These are phyloP conservation scores for Sepioteuthis lessoniana DNA, from an alignment of 2,888 invertebrate species.

Conservation along the genomic window DNA sequence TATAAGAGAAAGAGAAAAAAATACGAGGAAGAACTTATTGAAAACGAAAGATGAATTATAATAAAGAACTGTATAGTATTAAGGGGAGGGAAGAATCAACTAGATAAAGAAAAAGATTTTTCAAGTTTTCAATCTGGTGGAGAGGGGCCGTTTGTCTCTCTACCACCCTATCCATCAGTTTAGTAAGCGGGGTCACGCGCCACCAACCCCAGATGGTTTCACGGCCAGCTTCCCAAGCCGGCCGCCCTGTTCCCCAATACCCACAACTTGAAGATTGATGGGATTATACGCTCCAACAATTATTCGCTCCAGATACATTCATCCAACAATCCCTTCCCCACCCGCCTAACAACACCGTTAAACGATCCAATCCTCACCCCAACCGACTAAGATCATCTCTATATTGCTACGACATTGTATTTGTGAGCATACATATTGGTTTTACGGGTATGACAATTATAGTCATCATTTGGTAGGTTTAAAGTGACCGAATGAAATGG, in stretches of 20 bases:
- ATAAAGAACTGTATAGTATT: not conserved
- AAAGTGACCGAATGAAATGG: no score
- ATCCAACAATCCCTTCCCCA: not conserved
- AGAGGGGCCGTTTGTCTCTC: not conserved
- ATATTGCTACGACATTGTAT: not conserved
- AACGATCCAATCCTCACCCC: not conserved
- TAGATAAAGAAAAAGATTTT: not conserved
- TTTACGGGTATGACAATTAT: no score
- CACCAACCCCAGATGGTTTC: conserved; percentile 1
- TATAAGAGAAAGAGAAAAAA: no score
- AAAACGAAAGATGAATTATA: not conserved
- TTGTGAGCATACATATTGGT: no score
- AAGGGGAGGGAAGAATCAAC: not conserved
- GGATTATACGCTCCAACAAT: conserved; percentile 1
- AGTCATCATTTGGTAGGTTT: no score
- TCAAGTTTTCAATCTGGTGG: not conserved
- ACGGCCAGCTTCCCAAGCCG: conserved; percentile 16
- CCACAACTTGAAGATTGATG: not conserved
- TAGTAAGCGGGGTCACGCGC: not conserved
- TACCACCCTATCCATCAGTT: not conserved
- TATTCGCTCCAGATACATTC: not conserved
- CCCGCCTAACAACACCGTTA: not conserved
- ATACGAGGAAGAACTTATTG: not conserved
- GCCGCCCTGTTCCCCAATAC: not conserved
- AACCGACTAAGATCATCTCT: not conserved